Conservation (phyloP, 2,797 vertebrate genomes). For the Schizopygopsis malacanthus region DNA sequence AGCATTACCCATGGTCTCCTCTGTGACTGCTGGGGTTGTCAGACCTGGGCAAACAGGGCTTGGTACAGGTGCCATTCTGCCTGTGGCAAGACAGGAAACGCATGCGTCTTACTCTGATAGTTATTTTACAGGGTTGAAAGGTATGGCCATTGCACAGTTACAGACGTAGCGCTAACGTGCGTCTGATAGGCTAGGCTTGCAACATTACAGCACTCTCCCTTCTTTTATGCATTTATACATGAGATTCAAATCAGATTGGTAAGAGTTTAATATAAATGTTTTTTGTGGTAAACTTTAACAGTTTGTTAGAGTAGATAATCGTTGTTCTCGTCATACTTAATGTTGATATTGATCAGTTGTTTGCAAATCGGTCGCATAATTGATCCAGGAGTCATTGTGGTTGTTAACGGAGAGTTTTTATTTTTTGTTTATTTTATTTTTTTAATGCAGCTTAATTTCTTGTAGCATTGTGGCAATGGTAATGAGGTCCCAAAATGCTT, state of each 20-base stretch:
- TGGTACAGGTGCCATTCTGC: constrained; percentile 29
- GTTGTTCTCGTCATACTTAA: constrained; percentile 68
- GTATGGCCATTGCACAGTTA: constrained; percentile 61
- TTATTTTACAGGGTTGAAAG: constrained; percentile 43
- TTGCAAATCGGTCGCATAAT: constrained; percentile 69
- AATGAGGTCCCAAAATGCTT: constrained; percentile 62
- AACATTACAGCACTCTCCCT: constrained; percentile 78
- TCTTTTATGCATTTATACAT: constrained; percentile 87
- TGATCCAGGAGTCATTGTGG: constrained; percentile 70
- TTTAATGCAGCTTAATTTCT: constrained; percentile 44
- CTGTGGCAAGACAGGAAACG: constrained; percentile 24
- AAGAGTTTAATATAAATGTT: constrained; percentile 84
- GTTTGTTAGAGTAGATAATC: constrained; percentile 73
- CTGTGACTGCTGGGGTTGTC: constrained; percentile 28
- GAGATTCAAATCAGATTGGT: constrained; percentile 84
- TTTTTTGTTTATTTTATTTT: constrained; percentile 23
- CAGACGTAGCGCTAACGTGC: constrained; percentile 52
- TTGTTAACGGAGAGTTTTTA: constrained; percentile 59
- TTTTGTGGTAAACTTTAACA: constrained; percentile 79
- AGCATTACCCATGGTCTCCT: constrained; percentile 53
- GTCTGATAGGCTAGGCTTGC: constrained; percentile 75
- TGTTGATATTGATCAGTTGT: constrained; percentile 72
- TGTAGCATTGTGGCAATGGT: constrained; percentile 72
- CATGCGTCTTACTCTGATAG: constrained; percentile 37
- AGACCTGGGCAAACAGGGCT: constrained; percentile 8